Evolutionary conservation across 2,888 invertebrate genomes (phyloP), one percentile per base, ranked within the genome.

Genomic region (Busseola fusca): DNA sequence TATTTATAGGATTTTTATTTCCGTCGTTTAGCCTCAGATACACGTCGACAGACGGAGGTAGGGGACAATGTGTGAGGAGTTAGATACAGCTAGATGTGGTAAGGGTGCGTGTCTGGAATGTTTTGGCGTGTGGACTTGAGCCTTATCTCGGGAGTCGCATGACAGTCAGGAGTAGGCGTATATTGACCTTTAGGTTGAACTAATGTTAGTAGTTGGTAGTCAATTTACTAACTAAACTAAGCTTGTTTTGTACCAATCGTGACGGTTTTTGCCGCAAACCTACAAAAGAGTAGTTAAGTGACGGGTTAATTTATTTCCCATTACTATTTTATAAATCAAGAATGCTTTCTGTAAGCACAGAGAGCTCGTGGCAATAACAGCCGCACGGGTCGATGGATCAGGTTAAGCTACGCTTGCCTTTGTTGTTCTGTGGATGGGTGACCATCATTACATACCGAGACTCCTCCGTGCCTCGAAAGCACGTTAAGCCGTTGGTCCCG

Each of bases 1-100:
- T 95, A 95, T 95, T 95, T 95, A 95, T 94, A 93, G 93, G 91
- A 93, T 91, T 94, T 94, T 94, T 94, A 94, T 94, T 93, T 94
- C 91, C 92, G 92, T 94, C 93, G 93, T 93, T 94, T 94, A 94
- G 93, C 89, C 89, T 90, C 90, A 91, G 89, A 91, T 91, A 91
- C 93, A 92, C 91, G 91, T 90, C 88, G 87, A 82, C 87, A 86
- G 80, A 76, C 90, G 74, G 82, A 74, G 83, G 87, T 86, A 88
- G 89, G 91, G 90, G 91, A 90, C 88, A 87, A 84, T 85, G 86
- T 82, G 58, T 74, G 68, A 60, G n/a, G 78, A 82, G 40, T 62
- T 73, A 80, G 63, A 37, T 42, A 48, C 48, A 1, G 65, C 90
- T 92, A 74, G 90, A 92, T 87, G 84, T 77, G 90, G 10, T 58